Evolutionary conservation across 2,113 vertebrate genomes (phyloP), one percentile per base, ranked within the genome.

Genomic region (Theristicus caerulescens): DNA sequence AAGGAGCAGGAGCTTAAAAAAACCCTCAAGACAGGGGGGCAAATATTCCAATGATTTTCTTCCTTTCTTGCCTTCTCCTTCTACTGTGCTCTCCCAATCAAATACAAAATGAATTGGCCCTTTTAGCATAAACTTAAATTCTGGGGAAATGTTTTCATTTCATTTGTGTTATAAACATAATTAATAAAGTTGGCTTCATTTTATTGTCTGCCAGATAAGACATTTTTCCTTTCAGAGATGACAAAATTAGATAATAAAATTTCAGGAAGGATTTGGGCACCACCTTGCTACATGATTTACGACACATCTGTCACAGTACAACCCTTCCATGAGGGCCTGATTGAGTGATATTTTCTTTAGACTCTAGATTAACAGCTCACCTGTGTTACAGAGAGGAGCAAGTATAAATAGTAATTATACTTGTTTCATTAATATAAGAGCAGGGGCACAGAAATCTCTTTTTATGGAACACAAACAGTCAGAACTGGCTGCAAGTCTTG

Each of bases 21-120:
- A 49, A 13, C 4, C 10, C 16, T 62, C 24, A 44, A 26, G 9
- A 26, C 26, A 78, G 9, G 3, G 6, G 3, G 4, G 2, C 0
- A 76, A 82, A 73, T 54, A 82, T 57, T 70, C 34, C 17, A 36
- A 2, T 19, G 2, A 9, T 66, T 90, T 85, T 69, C 29, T 44
- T 46, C 52, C 42, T 93, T 82, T 38, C 18, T 12, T 79, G 20
- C 13, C 16, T 92, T 87, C 42, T 90, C 29, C 22, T 6, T 76
- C n/a, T 51, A 11, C 29, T 52, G 4, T 52, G 9, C 22, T 24
- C 11, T 69, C 49, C 31, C 77, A 59, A 32, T 21, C 38, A 66
- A 51, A 62, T 40, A 34, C 16, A 86, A 78, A 91, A 74, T 8
- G 1, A 47, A 59, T 72, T 76, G 8, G 4, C 6, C 7, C 20